These are phyloP conservation scores for Bufo gargarizans DNA, from an alignment of 2,113 vertebrate species.

Conservation along the genomic window DNA sequence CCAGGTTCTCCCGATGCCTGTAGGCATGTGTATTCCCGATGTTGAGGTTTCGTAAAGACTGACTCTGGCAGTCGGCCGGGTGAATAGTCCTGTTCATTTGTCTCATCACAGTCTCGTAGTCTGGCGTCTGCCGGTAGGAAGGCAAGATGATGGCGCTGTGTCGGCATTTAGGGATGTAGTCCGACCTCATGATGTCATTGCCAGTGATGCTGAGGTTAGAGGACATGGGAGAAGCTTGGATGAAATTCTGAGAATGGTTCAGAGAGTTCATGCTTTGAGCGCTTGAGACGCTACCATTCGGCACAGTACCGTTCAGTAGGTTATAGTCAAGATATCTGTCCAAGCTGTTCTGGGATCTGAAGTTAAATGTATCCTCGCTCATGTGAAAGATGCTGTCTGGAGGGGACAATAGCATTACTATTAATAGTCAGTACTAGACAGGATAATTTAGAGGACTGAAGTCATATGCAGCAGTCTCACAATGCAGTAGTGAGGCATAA, in stretches of 20 bases:
- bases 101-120: conserved; percentile 94
- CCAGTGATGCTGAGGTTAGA: conserved; percentile 93
- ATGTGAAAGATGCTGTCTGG: conserved; percentile 94
- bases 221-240: conserved; percentile 89
- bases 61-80: conserved; percentile 86
- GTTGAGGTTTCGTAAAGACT: conserved; percentile 92
- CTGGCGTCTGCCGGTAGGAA: conserved; percentile 92
- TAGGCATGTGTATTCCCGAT: conserved; percentile 91
- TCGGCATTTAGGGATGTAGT: conserved; percentile 92
- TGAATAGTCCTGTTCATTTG: conserved; percentile 85
- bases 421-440: neutral
- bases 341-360: conserved; percentile 91
- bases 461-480: too few species aligned
- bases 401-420: conserved; percentile 47
- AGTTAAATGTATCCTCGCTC: conserved; percentile 86
- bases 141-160: conserved; percentile 95
- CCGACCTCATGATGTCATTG: conserved; percentile 90
- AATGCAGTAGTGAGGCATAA: too few species aligned
- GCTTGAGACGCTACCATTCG: conserved; percentile 94
- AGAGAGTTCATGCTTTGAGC: conserved; percentile 92
- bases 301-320: conserved; percentile 85
- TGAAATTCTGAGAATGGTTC: conserved; percentile 88
- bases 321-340: conserved; percentile 82
- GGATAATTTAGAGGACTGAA: too few species aligned
- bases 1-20: conserved; percentile 87